These are phyloP conservation scores for Poeciliopsis occidentalis DNA, from an alignment of 2,113 vertebrate species.

Conservation along the genomic window DNA sequence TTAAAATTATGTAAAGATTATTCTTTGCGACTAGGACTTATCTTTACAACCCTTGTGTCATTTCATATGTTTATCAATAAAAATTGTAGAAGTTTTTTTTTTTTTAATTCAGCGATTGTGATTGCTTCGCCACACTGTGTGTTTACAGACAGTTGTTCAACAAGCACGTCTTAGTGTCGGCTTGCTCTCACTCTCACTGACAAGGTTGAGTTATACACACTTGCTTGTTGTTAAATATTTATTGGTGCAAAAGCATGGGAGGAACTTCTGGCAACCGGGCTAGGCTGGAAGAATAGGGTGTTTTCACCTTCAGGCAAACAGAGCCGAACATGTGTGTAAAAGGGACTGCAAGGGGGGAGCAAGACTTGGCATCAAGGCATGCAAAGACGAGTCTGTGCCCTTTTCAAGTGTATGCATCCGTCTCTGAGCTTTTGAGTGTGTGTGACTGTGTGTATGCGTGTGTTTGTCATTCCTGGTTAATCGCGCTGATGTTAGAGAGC, in stretches of 20 bases:
- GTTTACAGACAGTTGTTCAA: constrained; percentile 35
- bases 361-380: constrained; percentile 9
- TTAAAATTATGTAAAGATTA: no score
- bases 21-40: no score
- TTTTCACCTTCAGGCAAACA: constrained; percentile 50
- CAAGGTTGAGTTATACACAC: constrained; percentile 32
- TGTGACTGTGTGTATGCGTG: constrained; percentile 13
- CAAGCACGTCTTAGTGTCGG: constrained; percentile 4
- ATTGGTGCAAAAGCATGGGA: constrained; percentile 51
- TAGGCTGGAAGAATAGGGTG: constrained; percentile 46
- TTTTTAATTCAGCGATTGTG: constrained; percentile 6
- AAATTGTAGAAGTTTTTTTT: no score
- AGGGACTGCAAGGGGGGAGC: constrained; percentile 3
- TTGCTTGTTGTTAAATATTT: constrained; percentile 62
- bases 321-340: constrained; percentile 28
- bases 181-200: constrained; percentile 9
- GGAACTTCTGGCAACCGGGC: constrained; percentile 39
- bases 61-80: no score
- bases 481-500: constrained; percentile 49
- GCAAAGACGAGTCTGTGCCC: constrained; percentile 23
- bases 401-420: constrained; percentile 37
- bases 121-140: constrained; percentile 7
- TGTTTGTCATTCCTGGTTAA: constrained; percentile 51
- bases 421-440: constrained; percentile 6
- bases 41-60: no score